Evolutionary conservation across 2,888 invertebrate species (phyloP).

Genomic region (Plusia festucae): DNA sequence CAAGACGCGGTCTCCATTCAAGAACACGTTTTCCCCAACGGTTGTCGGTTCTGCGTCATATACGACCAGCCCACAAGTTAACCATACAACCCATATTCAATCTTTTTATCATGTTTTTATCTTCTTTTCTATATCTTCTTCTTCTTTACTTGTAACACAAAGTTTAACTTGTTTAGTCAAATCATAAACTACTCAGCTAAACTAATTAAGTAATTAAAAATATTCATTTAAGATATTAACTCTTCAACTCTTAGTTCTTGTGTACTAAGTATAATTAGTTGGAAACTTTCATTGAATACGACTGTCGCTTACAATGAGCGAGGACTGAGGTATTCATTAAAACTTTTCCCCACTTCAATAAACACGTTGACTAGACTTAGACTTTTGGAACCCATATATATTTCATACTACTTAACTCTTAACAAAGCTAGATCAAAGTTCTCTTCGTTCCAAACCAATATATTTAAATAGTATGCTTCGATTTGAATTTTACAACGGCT

Average conservation of each 20-base stretch:
- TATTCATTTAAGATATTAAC: slow-evolving; percentile 1
- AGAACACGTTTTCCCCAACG: too few relatives aligned
- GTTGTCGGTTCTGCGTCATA: too few relatives aligned
- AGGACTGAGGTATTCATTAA: slow-evolving; percentile 49
- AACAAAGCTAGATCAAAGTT: slow-evolving; percentile 26
- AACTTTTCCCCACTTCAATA: slow-evolving; percentile 50
- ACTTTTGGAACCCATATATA: slow-evolving; percentile 23
- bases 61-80: too few relatives aligned
- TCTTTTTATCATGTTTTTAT: too few relatives aligned
- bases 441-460: neutral
- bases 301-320: slow-evolving; percentile 32
- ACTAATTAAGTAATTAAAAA: neutral
- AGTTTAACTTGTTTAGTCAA: neutral
- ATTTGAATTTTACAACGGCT: neutral
- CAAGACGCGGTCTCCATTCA: too few relatives aligned
- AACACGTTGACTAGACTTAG: slow-evolving; percentile 37
- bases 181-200: neutral
- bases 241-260: neutral
- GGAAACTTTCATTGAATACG: slow-evolving; percentile 32
- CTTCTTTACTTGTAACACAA: neutral
- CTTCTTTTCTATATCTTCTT: neutral
- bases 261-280: slow-evolving; percentile 22
- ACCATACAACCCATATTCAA: too few relatives aligned
- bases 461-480: neutral
- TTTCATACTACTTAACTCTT: slow-evolving; percentile 34